Conservation (phyloP, 2,888 invertebrate genomes). For the Troides aeacus region DNA sequence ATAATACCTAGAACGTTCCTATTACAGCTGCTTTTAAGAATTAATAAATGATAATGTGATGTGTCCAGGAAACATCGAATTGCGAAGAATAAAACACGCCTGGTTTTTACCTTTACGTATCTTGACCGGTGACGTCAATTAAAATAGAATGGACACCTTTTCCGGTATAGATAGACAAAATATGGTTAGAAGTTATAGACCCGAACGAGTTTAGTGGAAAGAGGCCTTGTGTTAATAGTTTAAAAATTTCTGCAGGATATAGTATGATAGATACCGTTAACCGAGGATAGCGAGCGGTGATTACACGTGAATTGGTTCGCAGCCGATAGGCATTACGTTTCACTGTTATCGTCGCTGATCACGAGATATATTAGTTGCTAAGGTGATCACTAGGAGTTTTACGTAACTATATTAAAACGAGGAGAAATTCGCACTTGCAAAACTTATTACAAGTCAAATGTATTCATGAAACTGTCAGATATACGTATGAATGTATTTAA, state of each 20-base stretch:
- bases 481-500: background rate
- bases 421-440: background rate
- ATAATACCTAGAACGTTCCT: slow-evolving; percentile 38
- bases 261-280: slow-evolving; percentile 66
- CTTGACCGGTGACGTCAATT: slow-evolving; percentile 20
- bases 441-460: slow-evolving; percentile 7
- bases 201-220: slow-evolving; percentile 57
- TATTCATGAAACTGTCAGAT: background rate
- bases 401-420: background rate
- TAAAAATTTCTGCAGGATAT: slow-evolving; percentile 45
- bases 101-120: slow-evolving; percentile 10
- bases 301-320: slow-evolving; percentile 62
- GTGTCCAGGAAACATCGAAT: slow-evolving; percentile 20
- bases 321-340: slow-evolving; percentile 50
- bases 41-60: slow-evolving; percentile 44
- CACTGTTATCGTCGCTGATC: slow-evolving; percentile 45
- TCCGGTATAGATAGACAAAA: slow-evolving; percentile 13
- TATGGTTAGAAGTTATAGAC: slow-evolving; percentile 14
- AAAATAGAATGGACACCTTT: slow-evolving; percentile 10
- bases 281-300: slow-evolving; percentile 58
- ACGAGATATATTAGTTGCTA: slow-evolving; percentile 14
- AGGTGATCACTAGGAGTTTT: slow-evolving; percentile 16
- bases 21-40: slow-evolving; percentile 38
- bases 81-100: background rate
- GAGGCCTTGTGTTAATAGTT: slow-evolving; percentile 54